Conservation (phyloP, 2,113 vertebrate species). For the Copsychus sechellarum region DNA sequence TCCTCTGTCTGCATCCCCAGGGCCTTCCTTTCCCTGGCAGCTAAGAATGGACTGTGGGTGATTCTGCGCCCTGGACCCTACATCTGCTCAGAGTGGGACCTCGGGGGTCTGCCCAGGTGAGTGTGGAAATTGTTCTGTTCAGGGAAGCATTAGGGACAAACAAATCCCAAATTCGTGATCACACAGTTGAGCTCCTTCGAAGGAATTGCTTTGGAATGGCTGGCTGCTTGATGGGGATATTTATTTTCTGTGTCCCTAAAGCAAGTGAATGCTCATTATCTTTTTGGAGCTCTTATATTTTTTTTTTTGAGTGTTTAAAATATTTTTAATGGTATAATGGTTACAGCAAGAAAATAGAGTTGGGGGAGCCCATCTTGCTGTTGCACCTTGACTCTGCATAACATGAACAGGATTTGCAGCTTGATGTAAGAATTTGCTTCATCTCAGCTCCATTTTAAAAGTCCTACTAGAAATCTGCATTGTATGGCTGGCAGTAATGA, state of each 20-base stretch:
- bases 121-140: not conserved
- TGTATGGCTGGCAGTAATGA: not conserved
- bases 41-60: conserved; percentile 85
- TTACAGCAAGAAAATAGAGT: not conserved
- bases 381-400: not conserved
- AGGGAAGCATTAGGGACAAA: not conserved
- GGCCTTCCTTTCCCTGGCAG: conserved; percentile 82
- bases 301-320: not conserved
- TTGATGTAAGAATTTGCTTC: not conserved
- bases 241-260: not conserved
- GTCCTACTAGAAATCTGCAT: rapidly evolving
- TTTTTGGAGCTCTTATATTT: not conserved
- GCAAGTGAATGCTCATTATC: not conserved
- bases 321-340: not conserved
- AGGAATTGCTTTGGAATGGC: not conserved
- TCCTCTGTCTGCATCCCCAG: conserved; percentile 57
- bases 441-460: not conserved
- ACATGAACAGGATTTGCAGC: not conserved
- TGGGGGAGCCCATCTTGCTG: not conserved
- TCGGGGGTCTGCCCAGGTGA: conserved; percentile 90
- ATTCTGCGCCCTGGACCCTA: conserved; percentile 92
- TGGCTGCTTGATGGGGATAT: not conserved
- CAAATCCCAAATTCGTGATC: not conserved
- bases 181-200: not conserved
- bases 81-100: conserved; percentile 90